A percentile compares a stretch with the other conserved stretches of the same genome.
These are phyloP conservation scores for Orbicella faveolata DNA, from an alignment of 64 coral and sea anemone species.

Conservation along the genomic window DNA sequence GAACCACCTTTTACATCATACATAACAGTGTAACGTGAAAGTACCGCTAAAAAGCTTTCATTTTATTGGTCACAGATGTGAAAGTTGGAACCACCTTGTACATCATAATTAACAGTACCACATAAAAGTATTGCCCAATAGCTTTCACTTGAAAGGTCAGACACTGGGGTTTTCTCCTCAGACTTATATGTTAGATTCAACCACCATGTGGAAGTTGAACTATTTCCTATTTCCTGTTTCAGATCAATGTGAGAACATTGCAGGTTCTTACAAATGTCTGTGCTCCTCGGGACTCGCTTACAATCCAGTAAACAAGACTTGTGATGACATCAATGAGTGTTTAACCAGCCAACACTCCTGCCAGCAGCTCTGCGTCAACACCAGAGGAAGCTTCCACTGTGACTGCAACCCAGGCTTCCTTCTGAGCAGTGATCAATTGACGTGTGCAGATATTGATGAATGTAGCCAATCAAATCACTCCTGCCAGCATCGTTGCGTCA, in stretches of 20 bases:
- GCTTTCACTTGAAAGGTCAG: too few species aligned
- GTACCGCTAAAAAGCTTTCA: too few species aligned
- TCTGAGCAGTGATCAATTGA: constrained; percentile 52
- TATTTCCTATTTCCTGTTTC: constrained; percentile 1
- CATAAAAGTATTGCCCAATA: too few species aligned
- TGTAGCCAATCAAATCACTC: constrained; percentile 72
- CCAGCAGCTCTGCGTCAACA: constrained; percentile 71
- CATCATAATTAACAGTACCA: too few species aligned
- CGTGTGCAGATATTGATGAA: constrained; percentile 66
- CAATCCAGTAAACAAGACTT: constrained; percentile 56
- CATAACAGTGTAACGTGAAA: too few species aligned
- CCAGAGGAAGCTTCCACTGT: constrained; percentile 57
- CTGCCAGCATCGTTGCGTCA: constrained; percentile 66
- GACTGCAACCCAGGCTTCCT: constrained; percentile 65
- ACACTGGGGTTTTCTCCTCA: background rate
- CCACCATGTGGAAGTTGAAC: background rate
- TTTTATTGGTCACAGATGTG: too few species aligned
- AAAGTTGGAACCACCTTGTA: too few species aligned
- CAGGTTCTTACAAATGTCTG: constrained; percentile 62
- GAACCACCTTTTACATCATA: too few species aligned
- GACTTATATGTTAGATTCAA: too few species aligned
- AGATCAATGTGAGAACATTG: constrained; percentile 70
- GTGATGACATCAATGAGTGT: constrained; percentile 79
- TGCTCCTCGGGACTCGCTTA: constrained; percentile 60
- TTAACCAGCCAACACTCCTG: constrained; percentile 27